A percentile compares a stretch with the other conserved stretches of the same genome.
Evolutionary conservation across 2,888 invertebrate genomes (phyloP).

Genomic region (Rhopalosiphum nymphaeae): DNA sequence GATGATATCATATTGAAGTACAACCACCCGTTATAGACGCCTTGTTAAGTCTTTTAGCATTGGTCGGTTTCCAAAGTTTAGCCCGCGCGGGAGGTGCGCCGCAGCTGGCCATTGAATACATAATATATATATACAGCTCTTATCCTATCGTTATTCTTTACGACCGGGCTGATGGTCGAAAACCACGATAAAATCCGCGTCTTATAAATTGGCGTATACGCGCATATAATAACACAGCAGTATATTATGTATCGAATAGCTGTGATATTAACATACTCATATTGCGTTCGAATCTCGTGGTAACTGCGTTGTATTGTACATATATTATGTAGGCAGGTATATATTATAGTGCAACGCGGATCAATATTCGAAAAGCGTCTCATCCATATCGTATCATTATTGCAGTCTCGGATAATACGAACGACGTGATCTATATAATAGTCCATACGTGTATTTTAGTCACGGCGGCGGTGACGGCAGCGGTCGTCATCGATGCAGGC

Average conservation of each 20-base stretch:
- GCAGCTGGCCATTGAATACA: neutral
- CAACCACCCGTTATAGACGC: neutral
- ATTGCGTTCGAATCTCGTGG: neutral
- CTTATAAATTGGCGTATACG: neutral
- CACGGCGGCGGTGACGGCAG: neutral
- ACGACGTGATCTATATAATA: neutral
- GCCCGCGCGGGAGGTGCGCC: neutral
- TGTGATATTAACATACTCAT: too few species aligned
- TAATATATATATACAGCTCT: too few species aligned
- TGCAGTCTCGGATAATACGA: neutral
- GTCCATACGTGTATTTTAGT: neutral
- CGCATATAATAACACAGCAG: neutral
- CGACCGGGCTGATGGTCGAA: neutral
- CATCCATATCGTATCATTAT: neutral
- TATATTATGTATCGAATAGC: neutral
- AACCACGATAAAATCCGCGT: neutral
- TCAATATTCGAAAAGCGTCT: slow-evolving; percentile 15
- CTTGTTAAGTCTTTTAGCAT: neutral
- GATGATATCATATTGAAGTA: neutral
- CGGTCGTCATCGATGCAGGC: neutral
- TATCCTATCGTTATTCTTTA: neutral
- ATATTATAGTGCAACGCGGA: neutral
- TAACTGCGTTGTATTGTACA: neutral
- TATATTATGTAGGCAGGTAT: too few species aligned
- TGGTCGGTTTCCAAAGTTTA: slow-evolving; percentile 1